Evolutionary conservation across 2,113 vertebrate genomes (phyloP), one percentile per base, ranked within the genome.

Genomic region (Siniperca chuatsi): DNA sequence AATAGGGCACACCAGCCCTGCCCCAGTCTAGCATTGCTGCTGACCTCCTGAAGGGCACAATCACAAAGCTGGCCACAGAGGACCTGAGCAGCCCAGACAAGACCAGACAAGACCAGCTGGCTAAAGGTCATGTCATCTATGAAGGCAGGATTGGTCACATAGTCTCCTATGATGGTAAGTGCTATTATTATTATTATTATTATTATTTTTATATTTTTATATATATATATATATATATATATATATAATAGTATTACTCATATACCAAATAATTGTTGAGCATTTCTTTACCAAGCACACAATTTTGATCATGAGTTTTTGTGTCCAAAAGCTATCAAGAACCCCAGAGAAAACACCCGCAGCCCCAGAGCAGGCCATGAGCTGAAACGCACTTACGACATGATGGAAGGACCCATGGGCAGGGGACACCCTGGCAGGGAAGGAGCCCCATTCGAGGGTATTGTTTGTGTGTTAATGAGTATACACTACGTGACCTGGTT

Each of bases 71-170:
- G 57, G 95, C 97, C 10, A 96, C 97, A 0, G 98, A 99, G 90
- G 98, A 99, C 81, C 78, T 94, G 79, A 96, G 87, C 93, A 97
- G 95, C 89, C 96, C 96, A 2, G 98, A 99, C 70, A 99, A 98
- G 89, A 87, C 95, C 83, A 93, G 97, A 13, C 97, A 97, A 35
- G 98, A 99, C 82, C 94, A 96, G 52, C 76, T 96, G 65, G 93
- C 97, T 90, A 99, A 99, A 94, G 97, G 97, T 90, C 98, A 98
- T 16, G 98, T 99, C 82, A 99, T 99, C 88, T 99, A 99, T 70
- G 98, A 99, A 95, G 97, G 98, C 90, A 98, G 98, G 92, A 98
- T 96, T 80, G 98, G 98, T 60, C 98, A 99, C 87, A 98, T 99
- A 82, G 94, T 99, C 12, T 99, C 98, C 11, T 99, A 98, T 13